Base-by-base conservation (phyloP, 2,113 vertebrate species). In the Pseudorhombus dupliciocellatus region DNA sequence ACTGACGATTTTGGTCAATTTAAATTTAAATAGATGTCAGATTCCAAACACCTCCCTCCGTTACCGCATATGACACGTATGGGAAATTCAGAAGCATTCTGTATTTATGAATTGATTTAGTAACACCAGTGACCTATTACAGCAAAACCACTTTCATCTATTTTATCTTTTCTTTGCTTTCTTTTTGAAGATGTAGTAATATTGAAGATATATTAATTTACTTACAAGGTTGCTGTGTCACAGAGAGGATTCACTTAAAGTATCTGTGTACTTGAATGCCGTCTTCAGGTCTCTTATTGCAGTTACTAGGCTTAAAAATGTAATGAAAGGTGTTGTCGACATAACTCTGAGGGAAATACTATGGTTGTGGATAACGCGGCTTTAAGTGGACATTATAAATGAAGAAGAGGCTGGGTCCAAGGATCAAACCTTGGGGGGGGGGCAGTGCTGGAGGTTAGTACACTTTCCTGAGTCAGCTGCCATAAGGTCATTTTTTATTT, bases 401-500 rank as follows among this genome's bases (percentile, higher is more conserved):
- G 46, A 16, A n/a, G 18, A 50, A 21, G 7, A 50, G 46, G 20
- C 3, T n/a, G 20, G 20, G 46, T n/a, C 46, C 20, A 21, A 50
- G 20, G 2, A 50, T 50, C 46, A 50, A 50, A 20, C 46, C 52
- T 58, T 52, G 2, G 50, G n/a, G 20, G 20, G 31, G 18, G 9
- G 4, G 8, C 8, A 34, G 40, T 66, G 53, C 21, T 31, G 28
- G 2, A n/a, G 28, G 48, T 61, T 5, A 7, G 59, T 40, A 28
- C 21, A 77, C 14, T 31, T n/a, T 34, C 30, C 44, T 61, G 58
- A 68, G 46, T 75, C 63, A 77, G 73, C 50, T 60, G 63, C 65
- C 40, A 64, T 22, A 53, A 71, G 70, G 73, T 69, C 58, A 61
- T 50, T 57, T 46, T 63, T 72, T 11, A 34, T 51, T 63, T 72